Evolutionary conservation across 1,140 invertebrate species (phyloP).

Genomic region (Drosophila kanapiae): DNA sequence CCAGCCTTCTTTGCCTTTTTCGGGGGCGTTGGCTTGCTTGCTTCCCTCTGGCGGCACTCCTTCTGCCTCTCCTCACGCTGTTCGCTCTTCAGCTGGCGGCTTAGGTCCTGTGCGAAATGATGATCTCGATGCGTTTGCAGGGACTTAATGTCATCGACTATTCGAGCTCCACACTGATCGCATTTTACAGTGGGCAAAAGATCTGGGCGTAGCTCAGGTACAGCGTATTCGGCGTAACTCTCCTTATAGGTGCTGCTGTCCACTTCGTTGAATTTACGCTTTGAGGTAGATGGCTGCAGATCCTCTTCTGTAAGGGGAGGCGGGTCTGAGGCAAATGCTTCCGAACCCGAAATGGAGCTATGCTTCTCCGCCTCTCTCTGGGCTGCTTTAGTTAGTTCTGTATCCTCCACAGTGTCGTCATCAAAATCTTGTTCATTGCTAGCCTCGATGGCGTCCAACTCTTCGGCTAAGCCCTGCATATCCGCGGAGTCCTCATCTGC

Average conservation of each 20-base stretch:
- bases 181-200: conserved; percentile 86
- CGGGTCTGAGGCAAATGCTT: not conserved
- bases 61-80: conserved; percentile 67
- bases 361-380: not conserved
- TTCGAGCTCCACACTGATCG: conserved; percentile 85
- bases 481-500: conserved; percentile 33
- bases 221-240: conserved; percentile 74
- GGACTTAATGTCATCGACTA: conserved; percentile 68
- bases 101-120: conserved; percentile 87
- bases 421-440: conserved; percentile 20
- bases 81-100: conserved; percentile 85
- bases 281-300: conserved; percentile 52
- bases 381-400: not conserved
- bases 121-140: conserved; percentile 87
- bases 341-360: not conserved
- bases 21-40: conserved; percentile 25
- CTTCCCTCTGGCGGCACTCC: conserved; percentile 26
- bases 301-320: conserved; percentile 41
- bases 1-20: conserved; percentile 53
- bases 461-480: conserved; percentile 53
- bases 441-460: conserved; percentile 64
- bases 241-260: conserved; percentile 43
- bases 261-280: conserved; percentile 60
- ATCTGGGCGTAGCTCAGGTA: conserved; percentile 46
- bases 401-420: conserved; percentile 35